These are phyloP conservation scores for Limosa lapponica DNA, from an alignment of 2,797 vertebrate species.

Conservation along the genomic window DNA sequence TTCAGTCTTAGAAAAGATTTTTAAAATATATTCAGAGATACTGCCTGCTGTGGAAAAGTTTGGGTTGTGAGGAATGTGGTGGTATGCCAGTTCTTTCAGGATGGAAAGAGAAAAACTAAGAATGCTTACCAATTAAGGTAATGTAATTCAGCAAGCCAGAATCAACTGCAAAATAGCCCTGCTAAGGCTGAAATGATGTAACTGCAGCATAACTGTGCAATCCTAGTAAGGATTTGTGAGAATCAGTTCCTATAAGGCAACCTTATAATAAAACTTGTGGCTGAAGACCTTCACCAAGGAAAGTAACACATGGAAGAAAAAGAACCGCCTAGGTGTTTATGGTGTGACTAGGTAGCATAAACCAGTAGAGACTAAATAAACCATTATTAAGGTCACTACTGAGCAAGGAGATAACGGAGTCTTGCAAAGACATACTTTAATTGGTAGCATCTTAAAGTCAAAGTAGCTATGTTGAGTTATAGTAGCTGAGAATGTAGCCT, in stretches of 20 bases:
- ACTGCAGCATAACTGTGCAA: neutral
- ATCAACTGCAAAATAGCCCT: neutral
- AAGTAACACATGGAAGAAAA: neutral
- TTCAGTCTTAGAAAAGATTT: neutral
- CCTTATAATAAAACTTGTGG: neutral
- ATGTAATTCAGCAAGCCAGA: neutral
- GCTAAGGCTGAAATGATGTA: neutral
- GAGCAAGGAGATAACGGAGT: neutral
- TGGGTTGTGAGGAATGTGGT: neutral
- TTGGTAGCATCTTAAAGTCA: neutral
- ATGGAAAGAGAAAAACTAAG: conserved; percentile 14
- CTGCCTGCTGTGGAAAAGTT: neutral
- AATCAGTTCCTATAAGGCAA: neutral
- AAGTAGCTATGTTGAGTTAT: neutral
- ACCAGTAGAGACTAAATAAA: neutral
- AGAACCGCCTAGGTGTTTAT: neutral
- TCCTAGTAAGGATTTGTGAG: neutral
- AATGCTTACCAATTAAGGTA: conserved; percentile 25
- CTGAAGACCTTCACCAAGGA: neutral
- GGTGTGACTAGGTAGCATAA: neutral
- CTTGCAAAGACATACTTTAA: neutral
- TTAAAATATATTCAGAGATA: neutral
- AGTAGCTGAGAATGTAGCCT: neutral
- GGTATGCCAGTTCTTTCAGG: neutral
- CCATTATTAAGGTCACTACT: neutral